Percentiles rank a stretch among this genome's conserved stretches.
These are phyloP conservation scores for Phaetusa simplex DNA, from an alignment of 2,113 vertebrate genomes.

Conservation along the genomic window DNA sequence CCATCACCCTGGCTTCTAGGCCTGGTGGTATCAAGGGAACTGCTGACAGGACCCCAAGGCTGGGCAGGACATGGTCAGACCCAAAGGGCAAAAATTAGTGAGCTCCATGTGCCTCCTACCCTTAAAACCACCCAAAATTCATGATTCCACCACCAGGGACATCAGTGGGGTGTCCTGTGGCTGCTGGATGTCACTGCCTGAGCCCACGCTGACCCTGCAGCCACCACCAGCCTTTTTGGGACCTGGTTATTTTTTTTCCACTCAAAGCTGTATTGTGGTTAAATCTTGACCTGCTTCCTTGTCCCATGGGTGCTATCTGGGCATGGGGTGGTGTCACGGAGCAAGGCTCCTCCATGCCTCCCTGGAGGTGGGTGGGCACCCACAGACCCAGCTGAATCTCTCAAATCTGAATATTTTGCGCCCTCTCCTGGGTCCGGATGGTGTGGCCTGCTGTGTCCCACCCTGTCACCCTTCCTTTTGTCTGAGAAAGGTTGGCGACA, in stretches of 20 bases:
- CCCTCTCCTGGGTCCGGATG: constrained; percentile 60
- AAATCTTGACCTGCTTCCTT: accelerated
- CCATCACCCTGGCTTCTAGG: neutral
- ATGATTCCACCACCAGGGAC: neutral
- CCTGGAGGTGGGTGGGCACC: neutral
- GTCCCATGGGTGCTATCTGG: neutral
- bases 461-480: neutral
- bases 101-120: neutral
- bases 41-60: neutral
- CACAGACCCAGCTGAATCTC: neutral
- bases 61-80: neutral
- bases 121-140: neutral
- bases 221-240: neutral
- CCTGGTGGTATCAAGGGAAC: neutral
- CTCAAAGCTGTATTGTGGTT: neutral
- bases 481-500: neutral
- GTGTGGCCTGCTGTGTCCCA: neutral
- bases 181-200: accelerated
- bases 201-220: neutral
- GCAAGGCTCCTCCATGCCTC: neutral
- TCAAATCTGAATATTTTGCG: constrained; percentile 59
- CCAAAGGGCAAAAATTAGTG: neutral
- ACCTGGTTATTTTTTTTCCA: neutral
- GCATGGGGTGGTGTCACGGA: accelerated
- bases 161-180: accelerated